Percentiles rank a stretch among this genome's conserved stretches.
These are phyloP conservation scores for Zeuzera pyrina DNA, from an alignment of 2,888 invertebrate species.

Conservation along the genomic window DNA sequence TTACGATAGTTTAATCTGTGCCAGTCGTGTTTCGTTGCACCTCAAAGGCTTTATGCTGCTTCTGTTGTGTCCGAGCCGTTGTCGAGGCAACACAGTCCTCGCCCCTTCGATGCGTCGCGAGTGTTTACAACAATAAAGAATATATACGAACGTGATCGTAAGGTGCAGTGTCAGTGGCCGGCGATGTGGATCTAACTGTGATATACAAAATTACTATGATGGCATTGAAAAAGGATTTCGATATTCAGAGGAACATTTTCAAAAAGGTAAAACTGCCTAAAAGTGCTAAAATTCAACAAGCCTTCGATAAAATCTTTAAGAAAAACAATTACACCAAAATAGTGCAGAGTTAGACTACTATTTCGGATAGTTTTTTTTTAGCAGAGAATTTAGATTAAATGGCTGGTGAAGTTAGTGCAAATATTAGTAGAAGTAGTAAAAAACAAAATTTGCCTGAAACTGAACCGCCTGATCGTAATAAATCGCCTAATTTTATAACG, in stretches of 20 bases:
- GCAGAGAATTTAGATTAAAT: conserved; percentile 39
- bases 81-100: conserved; percentile 49
- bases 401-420: conserved; percentile 59
- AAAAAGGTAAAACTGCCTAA: conserved; percentile 54
- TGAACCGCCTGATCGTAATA: conserved; percentile 41
- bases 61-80: conserved; percentile 61
- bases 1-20: conserved; percentile 37
- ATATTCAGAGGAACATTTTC: conserved; percentile 51
- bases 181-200: conserved; percentile 46
- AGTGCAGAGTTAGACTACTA: conserved; percentile 49
- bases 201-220: conserved; percentile 40
- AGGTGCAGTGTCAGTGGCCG: conserved; percentile 49
- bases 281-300: conserved; percentile 40
- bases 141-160: conserved; percentile 17
- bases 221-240: conserved; percentile 67
- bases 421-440: conserved; percentile 44
- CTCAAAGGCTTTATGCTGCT: conserved; percentile 33
- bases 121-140: conserved; percentile 17
- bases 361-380: conserved; percentile 12
- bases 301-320: conserved; percentile 60
- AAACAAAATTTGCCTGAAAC: conserved; percentile 16
- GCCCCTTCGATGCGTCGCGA: conserved; percentile 20
- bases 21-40: conserved; percentile 32
- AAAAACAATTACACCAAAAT: conserved; percentile 65
- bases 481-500: conserved; percentile 48